Evolutionary conservation across 2,113 vertebrate species (phyloP), one percentile per base, ranked within the genome.

Genomic region (Scomber colias): DNA sequence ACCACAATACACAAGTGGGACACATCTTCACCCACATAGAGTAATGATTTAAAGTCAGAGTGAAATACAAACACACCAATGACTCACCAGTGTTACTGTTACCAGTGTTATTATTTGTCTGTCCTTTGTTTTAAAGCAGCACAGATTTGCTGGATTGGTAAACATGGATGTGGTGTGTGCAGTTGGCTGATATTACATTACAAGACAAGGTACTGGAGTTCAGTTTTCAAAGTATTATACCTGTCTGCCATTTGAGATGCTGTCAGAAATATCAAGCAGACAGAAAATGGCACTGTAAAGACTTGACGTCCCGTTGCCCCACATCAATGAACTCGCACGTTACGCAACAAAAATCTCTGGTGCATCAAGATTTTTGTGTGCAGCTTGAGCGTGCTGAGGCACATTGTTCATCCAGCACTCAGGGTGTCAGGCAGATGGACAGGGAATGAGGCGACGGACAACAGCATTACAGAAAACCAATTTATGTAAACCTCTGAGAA

Each of bases 321-420:
- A 16, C 31, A 79, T 80, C 57, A 76, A 54, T 67, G 48, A 67
- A 75, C 59, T 48, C 72, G 86, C 19, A 70, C 24, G 71, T 74
- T 79, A 55, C 45, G 40, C 40, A 64, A 62, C 21, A 12, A 71
- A 40, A 69, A 51, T 60, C 19, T 21, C n/a, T 17, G 49, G 19
- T 54, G 60, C 61, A 61, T 80, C 24, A 21, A 48, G 15, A 27
- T 64, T 21, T 30, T 14, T 15, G n/a, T 63, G 21, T 49, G 66
- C 70, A 57, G 70, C 61, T 54, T 60, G 48, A 76, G 63, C 6
- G 13, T 64, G 54, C 69, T 31, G 30, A 24, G 51, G 35, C 53
- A 7, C 44, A 10, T 3, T 4, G 11, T n/a, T 54, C 57, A 40
- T 40, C 68, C 64, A 62, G 27, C 70, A 45, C 35, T 55, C 46